Evolutionary conservation across 2,888 invertebrate genomes (phyloP), one percentile per base, ranked within the genome.

Genomic region (Meiosimyza decipiens): DNA sequence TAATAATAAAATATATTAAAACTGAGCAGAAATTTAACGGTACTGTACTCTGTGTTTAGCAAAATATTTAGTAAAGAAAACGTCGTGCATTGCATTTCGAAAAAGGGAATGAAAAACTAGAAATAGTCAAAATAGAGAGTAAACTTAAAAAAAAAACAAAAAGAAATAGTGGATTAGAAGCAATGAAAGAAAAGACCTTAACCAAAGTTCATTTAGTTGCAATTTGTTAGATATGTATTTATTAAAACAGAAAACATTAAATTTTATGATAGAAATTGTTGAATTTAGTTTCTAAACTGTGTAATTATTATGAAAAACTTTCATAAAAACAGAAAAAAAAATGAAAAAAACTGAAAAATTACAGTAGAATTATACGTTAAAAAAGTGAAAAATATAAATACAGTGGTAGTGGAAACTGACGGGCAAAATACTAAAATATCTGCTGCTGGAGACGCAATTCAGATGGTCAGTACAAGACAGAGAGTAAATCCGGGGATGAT

Each of bases 11-110:
- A 55, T 49, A 59, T 16, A 54, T 62, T 33, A 22, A 54, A 47
- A 62, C 33, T 18, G 28, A 47, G 47, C 6, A 49, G 28, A 47
- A 6, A 62, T 40, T 33, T 55, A 22, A 49, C 22, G 51, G 40
- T 64, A 47, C 60, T 59, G 71, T 66, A 60, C 71, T 52, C 68
- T 74, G 73, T 75, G 70, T 71, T 52, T 75, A 75, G 74, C 57
- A 71, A 73, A 74, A 68, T 73, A 54, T 70, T 73, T 71, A 74
- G 55, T 49, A 13, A 51, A 18, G 73, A 68, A 55, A 60, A 18
- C 64, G 50, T 64, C 64, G 65, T 74, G 71, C 71, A 71, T 72
- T 66, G 64, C 55, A 64, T 66, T 72, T 70, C 62, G 16, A 67
- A 69, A n/a, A 69, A 70, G 28, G 51, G 57, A 65, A 66, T 22